Conservation (phyloP, 2,797 vertebrate genomes). For the Hemitrygon akajei region DNA sequence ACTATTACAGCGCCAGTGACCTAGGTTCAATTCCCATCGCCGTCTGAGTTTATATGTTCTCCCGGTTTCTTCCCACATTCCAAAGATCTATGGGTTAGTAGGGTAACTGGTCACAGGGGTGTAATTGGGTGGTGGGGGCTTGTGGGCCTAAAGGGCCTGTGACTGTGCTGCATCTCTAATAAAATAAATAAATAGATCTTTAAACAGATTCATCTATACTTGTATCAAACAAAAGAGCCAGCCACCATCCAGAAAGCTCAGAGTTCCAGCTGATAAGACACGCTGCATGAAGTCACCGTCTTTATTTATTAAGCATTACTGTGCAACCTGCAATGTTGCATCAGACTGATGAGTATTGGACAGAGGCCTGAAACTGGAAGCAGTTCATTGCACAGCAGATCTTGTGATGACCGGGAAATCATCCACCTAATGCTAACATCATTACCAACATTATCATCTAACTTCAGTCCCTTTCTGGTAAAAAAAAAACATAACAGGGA, state of each 20-base stretch:
- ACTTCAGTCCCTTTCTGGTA: neutral
- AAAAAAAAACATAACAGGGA: neutral
- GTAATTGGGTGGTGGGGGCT: too few species aligned
- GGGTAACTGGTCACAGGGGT: too few species aligned
- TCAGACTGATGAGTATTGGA: neutral
- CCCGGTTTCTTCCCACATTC: too few species aligned
- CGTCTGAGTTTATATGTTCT: too few species aligned
- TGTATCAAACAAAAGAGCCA: neutral
- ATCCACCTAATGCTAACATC: slow-evolving; percentile 1
- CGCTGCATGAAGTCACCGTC: neutral
- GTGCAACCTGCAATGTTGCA: neutral
- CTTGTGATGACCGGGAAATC: slow-evolving; percentile 29
- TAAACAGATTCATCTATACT: neutral
- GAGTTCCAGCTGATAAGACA: neutral
- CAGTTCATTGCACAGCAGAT: neutral
- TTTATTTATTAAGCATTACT: neutral
- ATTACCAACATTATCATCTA: neutral
- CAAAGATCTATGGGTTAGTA: too few species aligned
- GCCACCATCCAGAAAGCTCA: neutral
- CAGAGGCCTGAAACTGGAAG: slow-evolving; percentile 24
- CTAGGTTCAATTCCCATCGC: too few species aligned
- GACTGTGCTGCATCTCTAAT: too few species aligned
- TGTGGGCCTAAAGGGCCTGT: too few species aligned
- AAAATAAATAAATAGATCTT: neutral
- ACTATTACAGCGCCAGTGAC: too few species aligned